Conservation (phyloP, 2,888 invertebrate species). For the Brachyptera putata region DNA sequence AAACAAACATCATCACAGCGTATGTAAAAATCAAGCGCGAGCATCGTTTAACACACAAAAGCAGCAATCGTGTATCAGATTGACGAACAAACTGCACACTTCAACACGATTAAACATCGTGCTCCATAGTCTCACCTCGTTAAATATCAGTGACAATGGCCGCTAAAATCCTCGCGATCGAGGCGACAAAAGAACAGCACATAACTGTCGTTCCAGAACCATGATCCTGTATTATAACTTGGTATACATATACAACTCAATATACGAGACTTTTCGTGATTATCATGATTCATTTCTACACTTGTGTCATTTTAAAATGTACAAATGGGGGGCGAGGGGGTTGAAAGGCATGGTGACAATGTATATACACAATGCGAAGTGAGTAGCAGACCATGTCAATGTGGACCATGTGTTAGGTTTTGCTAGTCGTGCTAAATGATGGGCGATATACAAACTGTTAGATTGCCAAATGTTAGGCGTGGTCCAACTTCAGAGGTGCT, state of each 20-base stretch:
- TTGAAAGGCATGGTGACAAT: background rate
- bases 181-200: slow-evolving; percentile 4
- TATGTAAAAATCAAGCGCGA: too few relatives aligned
- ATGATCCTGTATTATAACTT: background rate
- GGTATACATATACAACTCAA: background rate
- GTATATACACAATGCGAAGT: too few relatives aligned
- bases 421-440: slow-evolving; percentile 7
- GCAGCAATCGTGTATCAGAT: too few relatives aligned
- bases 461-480: slow-evolving; percentile 16
- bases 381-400: slow-evolving; percentile 1
- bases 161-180: background rate
- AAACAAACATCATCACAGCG: too few relatives aligned
- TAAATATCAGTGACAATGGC: too few relatives aligned
- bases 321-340: slow-evolving; percentile 1
- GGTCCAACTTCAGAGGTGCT: background rate
- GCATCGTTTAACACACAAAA: too few relatives aligned
- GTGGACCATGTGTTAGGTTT: slow-evolving; percentile 2
- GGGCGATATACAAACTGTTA: slow-evolving; percentile 3
- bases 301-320: slow-evolving; percentile 10
- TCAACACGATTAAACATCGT: slow-evolving; percentile 1
- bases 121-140: too few relatives aligned
- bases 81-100: slow-evolving; percentile 7
- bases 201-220: slow-evolving; percentile 10
- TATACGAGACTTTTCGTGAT: too few relatives aligned
- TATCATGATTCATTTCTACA: slow-evolving; percentile 10